Base-by-base conservation (phyloP, 2,113 vertebrate species). In the Anoplopoma fimbria region DNA sequence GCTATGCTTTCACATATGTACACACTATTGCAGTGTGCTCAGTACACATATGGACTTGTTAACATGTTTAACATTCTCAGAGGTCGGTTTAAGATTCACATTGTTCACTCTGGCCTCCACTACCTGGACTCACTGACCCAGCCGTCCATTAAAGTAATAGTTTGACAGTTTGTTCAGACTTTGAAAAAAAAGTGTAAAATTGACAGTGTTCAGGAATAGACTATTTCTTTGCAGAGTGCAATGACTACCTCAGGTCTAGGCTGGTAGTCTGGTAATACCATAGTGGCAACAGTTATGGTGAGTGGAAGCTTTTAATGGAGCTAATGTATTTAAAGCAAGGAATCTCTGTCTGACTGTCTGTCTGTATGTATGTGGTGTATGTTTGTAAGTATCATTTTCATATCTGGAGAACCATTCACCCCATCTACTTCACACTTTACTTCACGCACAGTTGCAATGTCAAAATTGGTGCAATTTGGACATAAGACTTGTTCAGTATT, bases 11-110 rank as follows among this genome's bases (percentile, higher is more conserved):
- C 36, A 38, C 38, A 60, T 19, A 63, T 58, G 36, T 76, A 25
- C 45, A 23, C n/a, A 61, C 73, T 38, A 27, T 69, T 61, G 60
- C 62, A 57, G 53, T 58, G 10, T 19, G 45, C 9, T 45, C 9
- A 34, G 73, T 40, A 9, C 49, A 75, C 76, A 83, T 80, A 62
- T 64, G n/a, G 27, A 76, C 31, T 58, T 76, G 75, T 78, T 86
- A 74, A 67, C 17, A 64, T 78, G 33, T 53, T 68, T 49, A 71
- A 68, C 69, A 78, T 72, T 83, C 65, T 74, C 63, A 69, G 17
- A 69, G 57, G 40, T 49, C 47, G 75, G 64, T 27, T 51, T 69
- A 53, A 77, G 62, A 47, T 34, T 78, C 33, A 10, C 65, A 27
- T 34, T 3, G 6, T 34, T 51, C 29, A 6, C 69, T 55, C 38